Conservation (phyloP, 2,113 vertebrate genomes). For the Meles meles region DNA sequence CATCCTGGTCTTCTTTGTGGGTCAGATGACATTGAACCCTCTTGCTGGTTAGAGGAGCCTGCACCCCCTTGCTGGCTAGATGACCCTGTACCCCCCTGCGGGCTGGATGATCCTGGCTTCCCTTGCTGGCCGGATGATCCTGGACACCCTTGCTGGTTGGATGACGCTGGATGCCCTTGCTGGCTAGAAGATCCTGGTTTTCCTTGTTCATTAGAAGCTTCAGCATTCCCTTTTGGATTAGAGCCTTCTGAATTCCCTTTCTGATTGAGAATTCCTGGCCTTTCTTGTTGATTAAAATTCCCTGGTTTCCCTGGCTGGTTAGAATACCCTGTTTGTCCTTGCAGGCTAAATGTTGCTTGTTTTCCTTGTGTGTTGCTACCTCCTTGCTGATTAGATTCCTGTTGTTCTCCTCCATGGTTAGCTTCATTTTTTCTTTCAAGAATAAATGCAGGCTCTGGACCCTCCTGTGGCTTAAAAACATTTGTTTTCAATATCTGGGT, state of each 20-base stretch:
- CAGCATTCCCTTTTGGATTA: not conserved
- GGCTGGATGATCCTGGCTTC: accelerated
- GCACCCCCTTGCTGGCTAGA: not conserved
- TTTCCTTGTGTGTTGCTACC: not conserved
- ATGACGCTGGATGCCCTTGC: not conserved
- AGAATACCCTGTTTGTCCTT: not conserved
- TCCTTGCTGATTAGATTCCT: not conserved
- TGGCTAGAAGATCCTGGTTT: not conserved
- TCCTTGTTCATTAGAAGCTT: not conserved
- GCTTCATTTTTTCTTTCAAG: not conserved
- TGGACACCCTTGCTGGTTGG: not conserved
- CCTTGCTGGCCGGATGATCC: not conserved
- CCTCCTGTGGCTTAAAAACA: not conserved
- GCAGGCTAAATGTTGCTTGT: not conserved
- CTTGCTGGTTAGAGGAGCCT: not conserved
- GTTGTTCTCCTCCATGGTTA: not conserved
- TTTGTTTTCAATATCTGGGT: constrained; percentile 1
- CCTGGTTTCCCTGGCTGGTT: not conserved
- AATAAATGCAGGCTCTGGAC: not conserved
- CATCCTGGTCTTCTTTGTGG: not conserved
- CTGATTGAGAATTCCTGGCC: constrained; percentile 15
- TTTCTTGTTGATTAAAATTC: not conserved
- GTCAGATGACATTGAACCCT: not conserved
- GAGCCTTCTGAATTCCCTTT: not conserved
- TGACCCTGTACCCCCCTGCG: not conserved